phyloP scores from a whole-genome alignment of 2,797 vertebrate genomes.

The Simalia tracyae region DNA sequence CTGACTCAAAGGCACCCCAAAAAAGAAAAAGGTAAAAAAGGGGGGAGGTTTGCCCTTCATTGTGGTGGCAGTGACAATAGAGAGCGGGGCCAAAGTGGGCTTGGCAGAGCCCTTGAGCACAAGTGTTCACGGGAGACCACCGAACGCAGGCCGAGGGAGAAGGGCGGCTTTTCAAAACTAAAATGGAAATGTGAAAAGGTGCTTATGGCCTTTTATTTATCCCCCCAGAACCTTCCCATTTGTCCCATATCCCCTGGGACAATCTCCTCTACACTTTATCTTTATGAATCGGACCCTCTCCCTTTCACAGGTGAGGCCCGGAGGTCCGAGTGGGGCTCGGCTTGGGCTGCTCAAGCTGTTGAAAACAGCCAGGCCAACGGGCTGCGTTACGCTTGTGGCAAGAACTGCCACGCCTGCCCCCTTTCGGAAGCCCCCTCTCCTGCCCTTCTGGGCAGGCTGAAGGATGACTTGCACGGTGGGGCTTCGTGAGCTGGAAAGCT shows the following conservation, averaged over 20 bases:
- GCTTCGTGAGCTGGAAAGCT: neutral
- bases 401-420: no score
- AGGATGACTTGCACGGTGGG: neutral
- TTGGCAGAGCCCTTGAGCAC: no score
- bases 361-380: neutral
- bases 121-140: neutral
- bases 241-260: neutral
- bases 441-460: neutral
- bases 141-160: neutral
- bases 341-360: no score
- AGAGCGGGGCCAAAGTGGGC: no score
- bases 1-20: no score
- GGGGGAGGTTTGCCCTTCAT: no score
- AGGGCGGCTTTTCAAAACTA: neutral
- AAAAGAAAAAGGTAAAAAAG: no score
- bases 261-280: neutral
- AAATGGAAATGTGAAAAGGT: neutral
- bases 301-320: no score
- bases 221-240: neutral
- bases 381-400: no score
- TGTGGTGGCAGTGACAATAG: no score
- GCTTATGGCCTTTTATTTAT: neutral
- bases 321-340: no score
- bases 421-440: neutral
- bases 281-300: neutral